Evolutionary conservation across 2,113 vertebrate genomes (phyloP), one percentile per base, ranked within the genome.

Genomic region (Zosterops hypoxanthus): DNA sequence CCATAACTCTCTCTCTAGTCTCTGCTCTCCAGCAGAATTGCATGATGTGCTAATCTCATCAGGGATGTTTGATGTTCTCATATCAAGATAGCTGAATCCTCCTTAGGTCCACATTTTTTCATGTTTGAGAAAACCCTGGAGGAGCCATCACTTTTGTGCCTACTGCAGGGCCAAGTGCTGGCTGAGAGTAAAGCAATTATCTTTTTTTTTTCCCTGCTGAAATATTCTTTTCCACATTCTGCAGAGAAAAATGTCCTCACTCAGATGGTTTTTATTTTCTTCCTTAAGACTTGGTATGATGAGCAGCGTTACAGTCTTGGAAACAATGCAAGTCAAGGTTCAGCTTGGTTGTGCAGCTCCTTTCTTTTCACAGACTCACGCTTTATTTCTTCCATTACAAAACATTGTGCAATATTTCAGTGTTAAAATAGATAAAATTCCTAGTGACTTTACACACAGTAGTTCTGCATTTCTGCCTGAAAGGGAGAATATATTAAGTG

Each of bases 191-290:
- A 88, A 88, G 20, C 28, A 49, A 76, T 57, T 69, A 8, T 65
- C 79, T 50, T 7, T 57, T 31, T 56, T 25, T 63, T 60, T 73
- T 36, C 8, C 6, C 44, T 42, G 15, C 39, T 75, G 44, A 90
- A 90, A 80, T 73, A 16, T 12, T 88, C 20, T 79, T 90, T 81
- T 88, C 20, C 8, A 56, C 68, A 15, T 75, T 71, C 42, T 44
- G 28, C 47, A 79, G 34, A 92, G 29, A 61, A 86, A 70, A 89
- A 82, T 26, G 9, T 65, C 25, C 70, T 69, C 25, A 6, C 20
- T 86, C 85, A 96, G 39, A 84, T 93, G 94, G 82, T 90, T 97
- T 93, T 88, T 56, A 95, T 96, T 96, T 95, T 91, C 53, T 91
- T 84, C 60, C 44, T 41, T 88, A 55, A 59, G 34, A 14, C 33